phyloP scores from a whole-genome alignment of 2,888 invertebrate species.

The Himalopsyche tibetana region DNA sequence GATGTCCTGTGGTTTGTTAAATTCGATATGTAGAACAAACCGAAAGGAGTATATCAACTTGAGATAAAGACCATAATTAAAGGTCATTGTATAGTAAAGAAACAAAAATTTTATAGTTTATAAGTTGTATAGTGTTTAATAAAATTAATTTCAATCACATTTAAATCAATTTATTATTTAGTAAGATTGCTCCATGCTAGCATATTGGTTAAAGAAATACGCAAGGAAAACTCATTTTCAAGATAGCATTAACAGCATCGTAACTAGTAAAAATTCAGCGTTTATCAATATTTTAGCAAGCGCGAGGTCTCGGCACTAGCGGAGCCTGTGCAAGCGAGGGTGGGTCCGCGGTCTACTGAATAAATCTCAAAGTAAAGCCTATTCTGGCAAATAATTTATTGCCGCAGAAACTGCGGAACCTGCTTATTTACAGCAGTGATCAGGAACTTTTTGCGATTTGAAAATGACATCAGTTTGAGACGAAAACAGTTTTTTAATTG shows the following conservation, averaged over 20 bases:
- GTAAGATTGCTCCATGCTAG: not conserved
- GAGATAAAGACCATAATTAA: too few relatives aligned
- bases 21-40: too few relatives aligned
- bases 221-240: not conserved
- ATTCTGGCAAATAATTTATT: conserved; percentile 50
- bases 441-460: not conserved
- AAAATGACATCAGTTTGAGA: not conserved
- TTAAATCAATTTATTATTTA: too few relatives aligned
- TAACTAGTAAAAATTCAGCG: conserved; percentile 42
- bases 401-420: conserved; percentile 48
- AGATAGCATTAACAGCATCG: not conserved
- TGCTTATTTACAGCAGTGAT: conserved; percentile 10
- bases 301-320: not conserved
- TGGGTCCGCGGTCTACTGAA: conserved; percentile 32
- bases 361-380: conserved; percentile 53
- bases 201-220: not conserved
- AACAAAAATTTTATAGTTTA: too few relatives aligned
- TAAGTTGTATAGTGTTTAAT: too few relatives aligned
- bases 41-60: too few relatives aligned
- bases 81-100: too few relatives aligned
- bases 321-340: not conserved
- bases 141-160: too few relatives aligned
- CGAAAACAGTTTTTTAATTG: too few relatives aligned
- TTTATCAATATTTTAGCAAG: conserved; percentile 50
- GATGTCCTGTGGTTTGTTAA: too few relatives aligned